A percentile compares a stretch with the other conserved stretches of the same genome.
These are phyloP conservation scores for Mycalesis mineus DNA, from an alignment of 2,888 invertebrate genomes.

Conservation along the genomic window DNA sequence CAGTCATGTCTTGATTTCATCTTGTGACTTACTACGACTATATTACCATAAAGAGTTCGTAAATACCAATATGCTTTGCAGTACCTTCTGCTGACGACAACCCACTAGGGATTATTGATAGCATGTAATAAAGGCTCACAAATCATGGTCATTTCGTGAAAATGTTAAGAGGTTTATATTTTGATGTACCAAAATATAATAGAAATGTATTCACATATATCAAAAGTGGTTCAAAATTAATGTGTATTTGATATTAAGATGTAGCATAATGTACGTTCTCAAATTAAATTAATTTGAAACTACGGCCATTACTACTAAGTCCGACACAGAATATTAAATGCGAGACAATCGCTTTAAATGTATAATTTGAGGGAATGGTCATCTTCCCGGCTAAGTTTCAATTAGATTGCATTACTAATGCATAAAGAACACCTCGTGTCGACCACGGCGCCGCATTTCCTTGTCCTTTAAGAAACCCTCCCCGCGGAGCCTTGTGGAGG, in stretches of 20 bases:
- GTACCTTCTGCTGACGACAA: background rate
- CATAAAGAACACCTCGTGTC: slow-evolving; percentile 67
- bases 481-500: slow-evolving; percentile 42
- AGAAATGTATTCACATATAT: no score
- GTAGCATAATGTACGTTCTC: background rate
- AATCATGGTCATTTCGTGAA: no score
- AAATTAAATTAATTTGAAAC: slow-evolving; percentile 19
- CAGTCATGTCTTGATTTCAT: no score
- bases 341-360: slow-evolving; percentile 41
- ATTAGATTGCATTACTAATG: slow-evolving; percentile 71
- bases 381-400: slow-evolving; percentile 64
- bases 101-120: no score
- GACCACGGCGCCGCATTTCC: slow-evolving; percentile 58
- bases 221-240: no score
- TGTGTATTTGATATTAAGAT: no score
- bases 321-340: slow-evolving; percentile 47
- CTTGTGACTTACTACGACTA: no score
- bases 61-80: background rate
- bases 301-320: slow-evolving; percentile 10
- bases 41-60: no score
- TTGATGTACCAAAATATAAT: no score
- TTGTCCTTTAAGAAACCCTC: slow-evolving; percentile 69
- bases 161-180: no score
- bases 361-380: slow-evolving; percentile 53
- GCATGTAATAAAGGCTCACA: no score